Conservation (phyloP, 1,140 invertebrate genomes). For the Drosophila malerkotliana region DNA sequence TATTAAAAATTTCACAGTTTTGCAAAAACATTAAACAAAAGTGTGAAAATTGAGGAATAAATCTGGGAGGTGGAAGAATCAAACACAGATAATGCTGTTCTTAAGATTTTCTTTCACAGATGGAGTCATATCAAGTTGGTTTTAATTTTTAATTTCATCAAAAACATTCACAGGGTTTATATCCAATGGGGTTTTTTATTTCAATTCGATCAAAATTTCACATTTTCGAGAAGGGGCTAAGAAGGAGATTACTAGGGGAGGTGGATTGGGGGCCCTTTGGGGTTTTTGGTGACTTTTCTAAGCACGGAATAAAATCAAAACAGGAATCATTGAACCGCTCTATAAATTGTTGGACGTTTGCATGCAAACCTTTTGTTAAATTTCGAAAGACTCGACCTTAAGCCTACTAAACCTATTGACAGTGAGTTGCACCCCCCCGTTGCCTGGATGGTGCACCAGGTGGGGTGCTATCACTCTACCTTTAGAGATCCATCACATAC, state of each 20-base stretch:
- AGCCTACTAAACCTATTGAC: constrained; percentile 62
- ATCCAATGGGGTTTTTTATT: constrained; percentile 30
- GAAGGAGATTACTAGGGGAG: not conserved
- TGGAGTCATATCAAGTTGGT: constrained; percentile 4
- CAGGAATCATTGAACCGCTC: constrained; percentile 82
- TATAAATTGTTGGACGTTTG: constrained; percentile 79
- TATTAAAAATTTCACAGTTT: constrained; percentile 1
- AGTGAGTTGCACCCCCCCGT: constrained; percentile 32
- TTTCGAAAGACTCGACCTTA: constrained; percentile 62
- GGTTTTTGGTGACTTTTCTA: constrained; percentile 66
- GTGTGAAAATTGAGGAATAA: no score
- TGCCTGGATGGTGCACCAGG: constrained; percentile 18
- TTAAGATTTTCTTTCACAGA: constrained; percentile 11
- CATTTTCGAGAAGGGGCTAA: constrained; percentile 7
- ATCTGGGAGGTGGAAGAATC: not conserved
- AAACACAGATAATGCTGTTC: not conserved
- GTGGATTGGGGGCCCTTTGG: not conserved
- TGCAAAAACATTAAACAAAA: not conserved
- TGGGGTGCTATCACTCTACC: constrained; percentile 47
- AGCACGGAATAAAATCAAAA: constrained; percentile 73
- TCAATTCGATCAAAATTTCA: constrained; percentile 37
- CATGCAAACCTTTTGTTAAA: constrained; percentile 68
- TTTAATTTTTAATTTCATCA: constrained; percentile 30
- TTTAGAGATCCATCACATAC: constrained; percentile 77
- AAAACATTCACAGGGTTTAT: constrained; percentile 24